These are phyloP conservation scores for Acrobasis consociella DNA, from an alignment of 2,888 invertebrate species.

Conservation along the genomic window DNA sequence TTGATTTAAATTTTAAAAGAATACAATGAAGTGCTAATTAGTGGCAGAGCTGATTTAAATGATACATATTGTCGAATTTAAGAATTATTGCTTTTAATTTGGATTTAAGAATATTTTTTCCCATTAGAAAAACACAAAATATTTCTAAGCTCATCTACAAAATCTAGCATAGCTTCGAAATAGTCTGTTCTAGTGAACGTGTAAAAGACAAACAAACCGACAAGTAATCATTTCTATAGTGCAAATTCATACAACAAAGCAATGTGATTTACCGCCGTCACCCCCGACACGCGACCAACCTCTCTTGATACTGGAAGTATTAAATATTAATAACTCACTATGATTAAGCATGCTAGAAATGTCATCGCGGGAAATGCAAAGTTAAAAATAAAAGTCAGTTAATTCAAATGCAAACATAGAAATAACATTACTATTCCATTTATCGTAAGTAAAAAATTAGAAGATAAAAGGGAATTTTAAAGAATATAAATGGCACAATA, in stretches of 20 bases:
- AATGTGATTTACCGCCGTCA: conserved; percentile 69
- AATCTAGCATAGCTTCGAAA: too few relatives aligned
- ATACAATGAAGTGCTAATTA: too few relatives aligned
- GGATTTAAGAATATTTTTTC: too few relatives aligned
- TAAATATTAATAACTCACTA: conserved; percentile 23
- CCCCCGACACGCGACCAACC: conserved; percentile 44
- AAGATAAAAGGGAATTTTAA: too few relatives aligned
- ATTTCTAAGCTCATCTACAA: too few relatives aligned
- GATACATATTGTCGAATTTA: too few relatives aligned
- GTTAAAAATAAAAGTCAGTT: neutral
- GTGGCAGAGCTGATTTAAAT: too few relatives aligned
- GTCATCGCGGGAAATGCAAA: conserved; percentile 11
- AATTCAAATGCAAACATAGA: neutral
- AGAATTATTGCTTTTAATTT: too few relatives aligned
- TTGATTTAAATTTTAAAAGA: too few relatives aligned
- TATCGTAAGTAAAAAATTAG: neutral
- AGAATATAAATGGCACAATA: neutral
- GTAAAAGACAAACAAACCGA: neutral
- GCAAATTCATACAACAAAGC: conserved; percentile 71
- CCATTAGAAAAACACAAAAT: too few relatives aligned
- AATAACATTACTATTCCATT: neutral
- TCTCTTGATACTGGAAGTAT: conserved; percentile 54
- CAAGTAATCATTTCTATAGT: neutral
- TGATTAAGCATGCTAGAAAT: conserved; percentile 20
- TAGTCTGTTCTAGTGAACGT: neutral